These are phyloP conservation scores for Sebastes vulpes DNA, from an alignment of 2,797 vertebrate genomes.

Conservation along the genomic window DNA sequence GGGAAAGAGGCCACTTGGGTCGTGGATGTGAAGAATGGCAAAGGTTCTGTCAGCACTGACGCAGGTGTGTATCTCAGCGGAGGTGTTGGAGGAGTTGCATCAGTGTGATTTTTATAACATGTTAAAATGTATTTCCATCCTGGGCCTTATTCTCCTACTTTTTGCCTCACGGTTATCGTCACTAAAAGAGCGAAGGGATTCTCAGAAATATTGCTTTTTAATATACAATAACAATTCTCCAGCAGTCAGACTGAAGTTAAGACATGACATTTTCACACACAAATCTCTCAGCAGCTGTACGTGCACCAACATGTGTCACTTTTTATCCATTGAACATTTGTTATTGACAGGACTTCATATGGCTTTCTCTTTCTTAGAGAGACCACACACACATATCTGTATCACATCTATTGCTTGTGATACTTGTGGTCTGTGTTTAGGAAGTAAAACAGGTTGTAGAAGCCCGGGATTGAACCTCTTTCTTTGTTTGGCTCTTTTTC, in stretches of 20 bases:
- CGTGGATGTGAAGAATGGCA: constrained; percentile 95
- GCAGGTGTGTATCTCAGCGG: constrained; percentile 83
- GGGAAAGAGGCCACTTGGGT: constrained; percentile 94
- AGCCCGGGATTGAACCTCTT: not conserved
- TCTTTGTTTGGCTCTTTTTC: not conserved
- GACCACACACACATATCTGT: not conserved
- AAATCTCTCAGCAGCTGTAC: not conserved
- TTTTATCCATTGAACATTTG: not conserved
- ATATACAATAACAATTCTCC: not conserved
- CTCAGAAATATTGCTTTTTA: not conserved
- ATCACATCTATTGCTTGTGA: not conserved
- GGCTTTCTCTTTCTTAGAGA: not conserved
- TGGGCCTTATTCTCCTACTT: not conserved
- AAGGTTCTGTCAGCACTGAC: constrained; percentile 90
- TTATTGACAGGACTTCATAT: not conserved
- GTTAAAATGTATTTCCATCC: not conserved
- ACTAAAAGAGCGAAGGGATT: not conserved
- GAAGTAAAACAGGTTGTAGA: not conserved
- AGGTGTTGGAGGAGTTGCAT: not conserved
- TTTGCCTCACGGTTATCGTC: not conserved
- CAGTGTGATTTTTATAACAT: not conserved
- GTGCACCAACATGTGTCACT: not conserved
- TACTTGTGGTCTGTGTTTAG: not conserved
- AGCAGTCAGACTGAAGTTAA: not conserved
- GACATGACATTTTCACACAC: not conserved